Base-by-base conservation (phyloP, 2,797 vertebrate genomes). In the Hyperoplus immaculatus region DNA sequence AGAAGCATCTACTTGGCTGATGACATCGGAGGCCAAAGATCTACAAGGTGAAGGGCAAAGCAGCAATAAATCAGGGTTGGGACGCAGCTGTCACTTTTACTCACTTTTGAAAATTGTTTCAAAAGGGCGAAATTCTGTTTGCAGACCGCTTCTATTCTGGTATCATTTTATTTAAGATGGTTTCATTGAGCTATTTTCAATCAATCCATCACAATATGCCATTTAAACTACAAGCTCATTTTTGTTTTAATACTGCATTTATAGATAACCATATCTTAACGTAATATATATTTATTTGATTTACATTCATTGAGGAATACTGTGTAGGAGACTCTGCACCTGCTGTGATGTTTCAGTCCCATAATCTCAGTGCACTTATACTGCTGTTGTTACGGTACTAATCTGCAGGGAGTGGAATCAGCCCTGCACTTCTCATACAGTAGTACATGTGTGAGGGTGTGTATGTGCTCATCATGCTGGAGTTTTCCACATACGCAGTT, bases 351-450 rank as follows among this genome's bases (percentile, higher is more conserved):
- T 61, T 29, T 58, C 14, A 41, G 16, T 58, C 41, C 5, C 10
- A 41, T 54, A 75, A 73, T 86, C 36, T 38, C n/a, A 38, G 38
- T 89, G 85, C 78, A 8, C 87, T 36, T 61, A 0, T 87, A 72
- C 8, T 43, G 1, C 74, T 11, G 60, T 6, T 47, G 82, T 74
- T 92, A 90, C 45, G 59, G 87, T 72, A 74, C 18, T 72, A 80
- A 89, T 84, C 83, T 78, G 61, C 16, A 39, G 45, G 62, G 39
- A 42, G 54, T 51, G 38, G 47, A 58, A 15, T 55, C 51, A 18
- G 16, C 53, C 38, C 60, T 5, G 9, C 47, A 5, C 56, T 55
- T 77, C 50, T 8, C 50, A 18, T 68, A 13, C 60, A 41, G 29
- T 29, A 29, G 29, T 29, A 29, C 4, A 12, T 42, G 38, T 13